Evolutionary conservation across 2,888 invertebrate species (phyloP), one percentile per base, ranked within the genome.

Genomic region (Trilocha varians): DNA sequence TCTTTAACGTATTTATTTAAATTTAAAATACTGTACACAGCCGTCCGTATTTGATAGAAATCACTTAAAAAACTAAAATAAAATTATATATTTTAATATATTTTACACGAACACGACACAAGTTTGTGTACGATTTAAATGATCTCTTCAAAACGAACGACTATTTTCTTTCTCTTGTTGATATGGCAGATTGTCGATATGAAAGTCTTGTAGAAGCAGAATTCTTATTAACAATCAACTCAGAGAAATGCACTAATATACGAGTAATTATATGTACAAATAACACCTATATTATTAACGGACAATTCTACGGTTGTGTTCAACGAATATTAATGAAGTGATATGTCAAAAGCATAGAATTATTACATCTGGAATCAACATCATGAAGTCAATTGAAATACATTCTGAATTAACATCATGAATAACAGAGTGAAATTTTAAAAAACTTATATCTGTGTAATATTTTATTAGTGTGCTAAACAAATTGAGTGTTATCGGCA

Each of bases 21-120:
- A 87, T 87, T 90, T 91, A 91, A 91, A 91, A 91, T 91, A 91
- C 91, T 91, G 91, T 91, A 91, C 91, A 91, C 55, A 69, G 78
- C 70, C 82, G 70, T 70, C 63, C 62, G 57, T 65, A 61, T 57
- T 76, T 68, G 74, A 51, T 69, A 72, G 62, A 60, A 68, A 78
- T 70, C 79, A 83, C 75, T 78, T 49, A 53, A 47, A 41, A 53
- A 59, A 54, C 40, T 47, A 55, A 52, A 68, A 73, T 76, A 77
- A 74, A 70, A 45, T 35, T 33, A 46, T 8, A 35, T 34, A 25
- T n/a, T 25, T 25, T 2, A 25, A 37, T 38, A 38, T 38, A 38
- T 32, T 38, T 6, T 33, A 42, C 38, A 45, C 48, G 49, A 35
- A 44, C 49, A 47, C 47, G 2, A 63, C 70, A 74, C 73, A 75